Conservation (phyloP, 2,113 vertebrate genomes). For the Melanostigma gelatinosum region DNA sequence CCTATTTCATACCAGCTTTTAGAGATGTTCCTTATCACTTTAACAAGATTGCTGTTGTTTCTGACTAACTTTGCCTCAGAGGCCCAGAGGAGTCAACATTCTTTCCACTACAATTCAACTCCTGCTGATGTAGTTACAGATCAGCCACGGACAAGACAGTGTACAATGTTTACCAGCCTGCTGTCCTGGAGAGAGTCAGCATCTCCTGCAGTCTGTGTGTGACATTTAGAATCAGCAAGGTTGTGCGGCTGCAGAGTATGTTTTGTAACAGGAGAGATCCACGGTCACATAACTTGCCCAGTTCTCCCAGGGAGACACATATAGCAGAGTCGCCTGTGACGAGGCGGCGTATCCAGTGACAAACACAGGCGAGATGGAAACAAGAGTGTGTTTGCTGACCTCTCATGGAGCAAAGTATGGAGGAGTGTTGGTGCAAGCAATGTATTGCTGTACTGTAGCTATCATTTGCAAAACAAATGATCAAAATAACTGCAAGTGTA, state of each 20-base stretch:
- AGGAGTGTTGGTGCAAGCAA: conserved; percentile 1
- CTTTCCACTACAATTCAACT: conserved; percentile 17
- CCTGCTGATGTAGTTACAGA: conserved; percentile 34
- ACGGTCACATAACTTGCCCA: conserved; percentile 51
- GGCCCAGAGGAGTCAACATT: not conserved
- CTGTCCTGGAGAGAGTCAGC: conserved; percentile 21
- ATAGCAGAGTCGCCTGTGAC: conserved; percentile 40
- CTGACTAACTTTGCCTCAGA: conserved; percentile 11
- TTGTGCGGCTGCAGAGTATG: conserved; percentile 57
- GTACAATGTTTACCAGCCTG: conserved; percentile 17
- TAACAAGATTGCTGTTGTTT: not conserved
- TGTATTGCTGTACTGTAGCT: not conserved
- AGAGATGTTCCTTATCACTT: not conserved
- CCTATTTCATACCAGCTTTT: not conserved
- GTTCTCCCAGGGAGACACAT: conserved; percentile 43
- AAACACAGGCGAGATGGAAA: conserved; percentile 62
- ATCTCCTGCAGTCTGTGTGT: conserved; percentile 31
- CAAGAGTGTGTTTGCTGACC: conserved; percentile 43
- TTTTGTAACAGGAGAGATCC: conserved; percentile 74
- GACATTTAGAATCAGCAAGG: conserved; percentile 67
- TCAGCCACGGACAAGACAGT: conserved; percentile 13
- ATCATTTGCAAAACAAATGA: not conserved
- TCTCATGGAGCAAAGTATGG: conserved; percentile 27
- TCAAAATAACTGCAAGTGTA: not conserved
- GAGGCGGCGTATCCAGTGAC: conserved; percentile 58